These are phyloP conservation scores for Agonum fuliginosum DNA, from an alignment of 2,888 invertebrate species.

Conservation along the genomic window DNA sequence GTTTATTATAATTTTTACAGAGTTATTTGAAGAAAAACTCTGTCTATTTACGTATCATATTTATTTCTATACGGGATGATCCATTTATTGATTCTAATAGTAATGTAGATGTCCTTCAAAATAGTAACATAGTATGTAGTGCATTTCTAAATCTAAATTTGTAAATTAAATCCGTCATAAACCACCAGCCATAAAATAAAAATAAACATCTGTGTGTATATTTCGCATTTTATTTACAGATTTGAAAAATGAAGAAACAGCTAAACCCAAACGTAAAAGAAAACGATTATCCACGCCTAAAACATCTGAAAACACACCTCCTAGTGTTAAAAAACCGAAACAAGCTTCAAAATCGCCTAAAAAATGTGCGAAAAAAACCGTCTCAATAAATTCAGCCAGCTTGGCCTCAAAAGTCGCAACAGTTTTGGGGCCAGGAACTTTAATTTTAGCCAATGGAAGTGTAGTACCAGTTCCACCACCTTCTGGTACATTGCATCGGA, in stretches of 20 bases:
- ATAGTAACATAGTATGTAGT: too few species aligned
- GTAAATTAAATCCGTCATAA: too few species aligned
- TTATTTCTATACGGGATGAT: too few species aligned
- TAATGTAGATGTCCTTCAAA: too few species aligned
- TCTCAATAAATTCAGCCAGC: background rate
- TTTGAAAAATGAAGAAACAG: conserved; percentile 68
- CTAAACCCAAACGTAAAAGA: conserved; percentile 67
- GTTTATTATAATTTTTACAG: background rate
- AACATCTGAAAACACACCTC: conserved; percentile 27
- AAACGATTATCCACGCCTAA: conserved; percentile 60
- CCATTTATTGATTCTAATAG: too few species aligned
- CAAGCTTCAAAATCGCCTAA: background rate
- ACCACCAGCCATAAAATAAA: too few species aligned
- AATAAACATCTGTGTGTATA: background rate
- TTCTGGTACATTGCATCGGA: conserved; percentile 29
- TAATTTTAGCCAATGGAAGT: conserved; percentile 70
- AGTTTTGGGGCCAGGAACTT: conserved; percentile 69
- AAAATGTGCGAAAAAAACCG: conserved; percentile 2
- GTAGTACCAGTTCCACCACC: conserved; percentile 68
- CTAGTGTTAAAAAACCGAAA: conserved; percentile 2
- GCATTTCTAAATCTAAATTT: too few species aligned
- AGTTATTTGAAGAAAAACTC: too few species aligned
- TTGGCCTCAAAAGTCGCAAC: background rate
- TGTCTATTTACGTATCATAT: too few species aligned
- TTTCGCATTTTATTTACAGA: too few species aligned